These are phyloP conservation scores for Falco peregrinus DNA, from an alignment of 2,797 vertebrate genomes.

Conservation along the genomic window DNA sequence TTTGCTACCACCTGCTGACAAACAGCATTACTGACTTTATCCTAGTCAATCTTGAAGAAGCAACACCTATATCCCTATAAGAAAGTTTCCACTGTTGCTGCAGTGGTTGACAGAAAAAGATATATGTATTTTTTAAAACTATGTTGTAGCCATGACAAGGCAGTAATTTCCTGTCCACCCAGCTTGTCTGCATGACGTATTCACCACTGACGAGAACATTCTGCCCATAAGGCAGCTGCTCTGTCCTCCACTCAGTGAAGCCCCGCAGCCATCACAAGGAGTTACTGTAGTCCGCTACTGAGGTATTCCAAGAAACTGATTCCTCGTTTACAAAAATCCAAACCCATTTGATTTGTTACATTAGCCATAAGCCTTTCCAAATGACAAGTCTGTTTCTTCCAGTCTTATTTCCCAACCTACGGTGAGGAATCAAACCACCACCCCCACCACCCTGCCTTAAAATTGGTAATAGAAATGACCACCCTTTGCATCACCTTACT, in stretches of 20 bases:
- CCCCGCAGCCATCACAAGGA: not conserved
- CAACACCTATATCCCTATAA: not conserved
- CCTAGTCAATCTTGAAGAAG: not conserved
- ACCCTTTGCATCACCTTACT: not conserved
- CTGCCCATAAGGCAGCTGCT: not conserved
- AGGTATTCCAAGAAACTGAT: not conserved
- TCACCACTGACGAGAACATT: not conserved
- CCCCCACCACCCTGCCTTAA: too few relatives aligned
- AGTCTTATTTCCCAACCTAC: not conserved
- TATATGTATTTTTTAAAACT: not conserved
- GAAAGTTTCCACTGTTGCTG: not conserved
- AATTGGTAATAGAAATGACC: not conserved
- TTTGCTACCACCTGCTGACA: constrained; percentile 62
- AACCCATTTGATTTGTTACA: not conserved
- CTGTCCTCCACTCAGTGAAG: not conserved
- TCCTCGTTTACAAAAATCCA: not conserved
- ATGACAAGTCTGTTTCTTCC: not conserved
- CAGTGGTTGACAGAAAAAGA: not conserved
- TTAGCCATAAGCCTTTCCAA: not conserved
- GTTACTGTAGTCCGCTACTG: not conserved
- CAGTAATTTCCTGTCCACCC: not conserved
- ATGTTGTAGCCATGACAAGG: not conserved
- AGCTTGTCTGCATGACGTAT: not conserved
- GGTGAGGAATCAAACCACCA: not conserved
- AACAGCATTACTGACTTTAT: constrained; percentile 5